Conservation (phyloP, 2,888 invertebrate genomes). For the Cosmia trapezina region DNA sequence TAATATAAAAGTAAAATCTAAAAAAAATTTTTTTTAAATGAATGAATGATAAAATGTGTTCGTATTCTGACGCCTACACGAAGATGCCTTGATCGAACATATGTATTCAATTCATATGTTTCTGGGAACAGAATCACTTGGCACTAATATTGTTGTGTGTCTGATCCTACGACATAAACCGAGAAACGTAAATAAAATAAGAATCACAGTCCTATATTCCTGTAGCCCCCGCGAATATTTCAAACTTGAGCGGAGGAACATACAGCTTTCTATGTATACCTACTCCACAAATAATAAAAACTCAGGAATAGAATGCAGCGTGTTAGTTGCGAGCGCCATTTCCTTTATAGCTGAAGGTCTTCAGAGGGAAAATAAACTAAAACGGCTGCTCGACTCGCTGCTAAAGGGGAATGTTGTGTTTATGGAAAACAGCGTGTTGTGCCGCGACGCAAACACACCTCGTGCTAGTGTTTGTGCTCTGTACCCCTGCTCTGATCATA, state of each 20-base stretch:
- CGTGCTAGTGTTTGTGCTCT: slow-evolving; percentile 50
- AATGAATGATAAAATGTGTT: too few species aligned
- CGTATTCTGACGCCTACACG: background rate
- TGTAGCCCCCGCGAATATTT: slow-evolving; percentile 16
- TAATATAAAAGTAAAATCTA: too few species aligned
- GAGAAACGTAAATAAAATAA: slow-evolving; percentile 14
- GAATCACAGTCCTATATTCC: background rate
- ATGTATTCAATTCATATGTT: slow-evolving; percentile 5
- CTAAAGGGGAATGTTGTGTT: slow-evolving; percentile 65
- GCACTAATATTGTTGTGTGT: slow-evolving; percentile 23
- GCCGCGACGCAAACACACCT: slow-evolving; percentile 48
- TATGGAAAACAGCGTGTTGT: slow-evolving; percentile 62
- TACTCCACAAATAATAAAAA: slow-evolving; percentile 47
- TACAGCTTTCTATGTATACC: slow-evolving; percentile 19
- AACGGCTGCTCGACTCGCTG: slow-evolving; percentile 34
- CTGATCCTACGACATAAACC: slow-evolving; percentile 8
- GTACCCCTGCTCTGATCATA: slow-evolving; percentile 29
- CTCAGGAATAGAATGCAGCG: slow-evolving; percentile 31
- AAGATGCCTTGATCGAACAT: slow-evolving; percentile 9
- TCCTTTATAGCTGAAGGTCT: slow-evolving; percentile 48
- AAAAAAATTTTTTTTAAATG: too few species aligned
- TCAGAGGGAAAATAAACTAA: slow-evolving; percentile 57
- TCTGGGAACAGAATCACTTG: background rate
- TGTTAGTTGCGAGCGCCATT: slow-evolving; percentile 44
- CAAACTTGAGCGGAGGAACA: background rate